Evolutionary conservation across 2,888 invertebrate genomes (phyloP).

Genomic region (Hirudinaria manillensis): DNA sequence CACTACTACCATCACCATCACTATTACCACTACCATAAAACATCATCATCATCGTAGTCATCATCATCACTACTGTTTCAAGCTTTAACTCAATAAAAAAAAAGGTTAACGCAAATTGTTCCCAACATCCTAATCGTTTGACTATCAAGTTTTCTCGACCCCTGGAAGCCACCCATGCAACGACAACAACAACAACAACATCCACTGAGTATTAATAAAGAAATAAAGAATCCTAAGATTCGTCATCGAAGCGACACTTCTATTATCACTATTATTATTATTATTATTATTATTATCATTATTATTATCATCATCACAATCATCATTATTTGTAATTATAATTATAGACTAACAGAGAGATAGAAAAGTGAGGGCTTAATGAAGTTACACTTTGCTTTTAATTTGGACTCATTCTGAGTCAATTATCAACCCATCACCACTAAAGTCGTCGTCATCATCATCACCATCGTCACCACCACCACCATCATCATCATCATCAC

Average conservation of each 20-base stretch:
- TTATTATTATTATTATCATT: constrained; percentile 10
- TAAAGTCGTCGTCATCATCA: not conserved
- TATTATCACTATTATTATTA: constrained; percentile 5
- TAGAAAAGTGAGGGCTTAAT: no score
- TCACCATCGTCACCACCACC: not conserved
- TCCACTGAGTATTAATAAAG: not conserved
- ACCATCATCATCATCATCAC: not conserved
- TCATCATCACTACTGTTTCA: not conserved
- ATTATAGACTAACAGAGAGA: no score
- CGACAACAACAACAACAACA: not conserved
- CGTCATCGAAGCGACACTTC: not conserved
- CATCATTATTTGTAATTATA: no score
- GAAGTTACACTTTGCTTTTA: no score
- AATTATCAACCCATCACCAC: not conserved
- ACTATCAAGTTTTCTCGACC: no score
- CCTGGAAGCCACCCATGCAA: not conserved
- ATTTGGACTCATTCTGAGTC: no score
- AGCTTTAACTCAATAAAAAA: no score
- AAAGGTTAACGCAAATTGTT: no score
- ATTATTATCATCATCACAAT: not conserved
- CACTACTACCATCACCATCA: no score
- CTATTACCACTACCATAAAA: no score
- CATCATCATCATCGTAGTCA: no score
- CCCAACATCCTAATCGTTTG: no score
- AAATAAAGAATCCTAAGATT: not conserved